Conservation (phyloP, 2,797 vertebrate genomes). For the Notolepis coatsorum region DNA sequence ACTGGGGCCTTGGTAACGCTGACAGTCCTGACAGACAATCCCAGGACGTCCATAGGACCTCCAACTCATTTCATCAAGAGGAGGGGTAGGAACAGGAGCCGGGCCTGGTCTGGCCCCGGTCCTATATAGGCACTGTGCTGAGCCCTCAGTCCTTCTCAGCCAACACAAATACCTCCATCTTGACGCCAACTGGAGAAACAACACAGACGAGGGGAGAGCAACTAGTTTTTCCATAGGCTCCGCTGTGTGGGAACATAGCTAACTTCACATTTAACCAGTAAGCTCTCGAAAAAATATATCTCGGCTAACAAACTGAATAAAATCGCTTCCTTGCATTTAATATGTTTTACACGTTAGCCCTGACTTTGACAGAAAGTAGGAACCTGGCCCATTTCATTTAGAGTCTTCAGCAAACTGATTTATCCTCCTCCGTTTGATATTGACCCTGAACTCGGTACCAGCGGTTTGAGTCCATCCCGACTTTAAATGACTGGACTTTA, state of each 20-base stretch:
- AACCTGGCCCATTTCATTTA: conserved; percentile 13
- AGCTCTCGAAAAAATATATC: conserved; percentile 24
- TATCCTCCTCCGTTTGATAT: conserved; percentile 35
- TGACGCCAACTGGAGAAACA: conserved; percentile 51
- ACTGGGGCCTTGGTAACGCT: too few species aligned
- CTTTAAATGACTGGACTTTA: conserved; percentile 23
- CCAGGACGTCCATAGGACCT: conserved; percentile 42
- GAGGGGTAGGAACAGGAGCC: conserved; percentile 29
- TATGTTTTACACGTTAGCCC: conserved; percentile 47
- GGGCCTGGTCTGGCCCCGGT: conserved; percentile 30
- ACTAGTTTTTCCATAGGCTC: conserved; percentile 48
- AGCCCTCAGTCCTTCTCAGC: conserved; percentile 40
- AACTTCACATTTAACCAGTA: conserved; percentile 32
- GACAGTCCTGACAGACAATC: conserved; percentile 58
- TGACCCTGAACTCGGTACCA: conserved; percentile 34
- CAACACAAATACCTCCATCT: conserved; percentile 69
- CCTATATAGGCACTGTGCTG: conserved; percentile 19
- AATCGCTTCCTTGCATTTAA: conserved; percentile 18
- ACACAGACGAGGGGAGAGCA: conserved; percentile 48
- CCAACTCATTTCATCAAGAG: conserved; percentile 46
- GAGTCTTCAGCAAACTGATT: conserved; percentile 36
- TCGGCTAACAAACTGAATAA: conserved; percentile 13
- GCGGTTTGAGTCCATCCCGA: conserved; percentile 36
- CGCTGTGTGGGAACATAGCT: conserved; percentile 49
- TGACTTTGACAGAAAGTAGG: conserved; percentile 24